Conservation (phyloP, 2,888 invertebrate genomes). For the Stictocephala bisonia region DNA sequence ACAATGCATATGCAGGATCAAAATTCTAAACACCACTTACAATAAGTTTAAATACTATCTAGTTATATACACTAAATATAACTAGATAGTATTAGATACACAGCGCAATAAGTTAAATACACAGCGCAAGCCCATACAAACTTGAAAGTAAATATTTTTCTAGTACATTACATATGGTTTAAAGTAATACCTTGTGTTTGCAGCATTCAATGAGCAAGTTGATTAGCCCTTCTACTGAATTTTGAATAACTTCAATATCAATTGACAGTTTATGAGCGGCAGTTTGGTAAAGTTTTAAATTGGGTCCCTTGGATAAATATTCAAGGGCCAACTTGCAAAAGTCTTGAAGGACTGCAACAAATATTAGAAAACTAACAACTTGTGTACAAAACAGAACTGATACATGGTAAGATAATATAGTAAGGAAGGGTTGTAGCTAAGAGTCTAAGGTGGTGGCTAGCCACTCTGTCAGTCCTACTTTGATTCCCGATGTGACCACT, state of each 20-base stretch:
- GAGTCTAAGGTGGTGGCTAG: too few species aligned
- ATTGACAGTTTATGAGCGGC: slow-evolving; percentile 75
- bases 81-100: too few species aligned
- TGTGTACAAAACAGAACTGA: background rate
- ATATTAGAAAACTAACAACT: slow-evolving; percentile 45
- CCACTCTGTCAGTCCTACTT: too few species aligned
- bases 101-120: too few species aligned
- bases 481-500: too few species aligned
- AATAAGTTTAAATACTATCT: too few species aligned
- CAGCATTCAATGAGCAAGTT: slow-evolving; percentile 78
- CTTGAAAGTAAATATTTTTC: background rate
- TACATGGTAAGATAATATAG: too few species aligned
- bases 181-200: slow-evolving; percentile 71
- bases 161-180: background rate
- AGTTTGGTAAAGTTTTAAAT: slow-evolving; percentile 71
- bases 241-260: slow-evolving; percentile 69
- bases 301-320: slow-evolving; percentile 75
- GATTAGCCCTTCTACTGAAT: slow-evolving; percentile 78
- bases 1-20: too few species aligned
- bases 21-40: too few species aligned
- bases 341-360: slow-evolving; percentile 73
- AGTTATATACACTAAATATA: too few species aligned
- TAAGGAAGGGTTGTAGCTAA: too few species aligned
- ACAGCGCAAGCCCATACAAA: too few species aligned
- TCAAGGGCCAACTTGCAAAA: slow-evolving; percentile 77